Base-by-base conservation (phyloP, 2,888 invertebrate genomes). In the Leucozona laternaria region DNA sequence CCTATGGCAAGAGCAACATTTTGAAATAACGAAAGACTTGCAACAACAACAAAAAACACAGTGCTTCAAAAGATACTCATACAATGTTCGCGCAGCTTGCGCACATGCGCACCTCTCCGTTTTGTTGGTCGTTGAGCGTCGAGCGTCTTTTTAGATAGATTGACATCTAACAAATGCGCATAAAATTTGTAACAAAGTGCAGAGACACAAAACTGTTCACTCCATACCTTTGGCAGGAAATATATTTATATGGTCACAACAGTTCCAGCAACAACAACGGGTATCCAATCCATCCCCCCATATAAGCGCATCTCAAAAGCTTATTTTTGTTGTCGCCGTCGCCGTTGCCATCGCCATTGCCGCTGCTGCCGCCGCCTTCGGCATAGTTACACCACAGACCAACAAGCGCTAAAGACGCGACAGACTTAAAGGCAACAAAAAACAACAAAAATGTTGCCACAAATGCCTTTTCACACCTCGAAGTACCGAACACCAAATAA, bases 161-260 rank as follows among this genome's bases (percentile, higher is more conserved):
- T 86, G 86, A 86, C 86, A 86, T 86, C 82, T 86, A 66, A 86
- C 86, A 86, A 86, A 86, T 86, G 86, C 86, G 86, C 86, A 86
- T 86, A 86, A 86, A 86, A 86, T 86, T 86, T 86, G 86, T 86
- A 86, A 86, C 86, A 86, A 78, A 86, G 82, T 85, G 81, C 77
- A 81, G 81, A 77, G 72, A 81, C 80, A 81, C 85, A 85, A 85
- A 85, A 85, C 81, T 85, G 80, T 80, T 71, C 77, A 77, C 72
- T 82, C 77, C 75, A 68, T 53, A 60, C 60, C 20, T 6, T 31
- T 73, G 68, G 55, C 70, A 66, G 75, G 73, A 78, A 79, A 78
- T 82, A 80, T 86, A 86, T 82, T 81, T 48, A 66, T 86, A 86
- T 86, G 86, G 82, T 79, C 86, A 78, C 75, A 75, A 70, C 70